These are phyloP conservation scores for Noctua pronuba DNA, from an alignment of 2,888 invertebrate genomes.

Conservation along the genomic window DNA sequence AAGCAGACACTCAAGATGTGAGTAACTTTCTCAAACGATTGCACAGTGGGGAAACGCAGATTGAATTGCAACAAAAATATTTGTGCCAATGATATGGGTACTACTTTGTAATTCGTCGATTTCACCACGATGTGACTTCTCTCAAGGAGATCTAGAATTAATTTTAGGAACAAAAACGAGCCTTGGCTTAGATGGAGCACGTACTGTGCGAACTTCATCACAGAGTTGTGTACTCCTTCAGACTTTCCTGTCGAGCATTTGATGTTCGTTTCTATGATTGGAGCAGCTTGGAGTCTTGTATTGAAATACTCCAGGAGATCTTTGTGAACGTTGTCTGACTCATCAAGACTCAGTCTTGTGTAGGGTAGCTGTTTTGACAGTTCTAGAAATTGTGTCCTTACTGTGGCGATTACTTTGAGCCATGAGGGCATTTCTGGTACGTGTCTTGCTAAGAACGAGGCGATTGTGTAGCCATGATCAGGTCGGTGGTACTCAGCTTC, in stretches of 20 bases:
- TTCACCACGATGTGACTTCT: slow-evolving; percentile 97
- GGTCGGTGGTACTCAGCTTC: slow-evolving; percentile 99
- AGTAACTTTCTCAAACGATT: slow-evolving; percentile 97
- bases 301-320: slow-evolving; percentile 97
- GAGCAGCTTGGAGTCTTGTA: slow-evolving; percentile 94
- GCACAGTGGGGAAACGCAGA: slow-evolving; percentile 96
- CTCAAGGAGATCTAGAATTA: slow-evolving; percentile 97
- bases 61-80: slow-evolving; percentile 98
- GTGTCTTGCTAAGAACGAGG: slow-evolving; percentile 96
- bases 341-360: slow-evolving; percentile 94
- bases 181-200: slow-evolving; percentile 95
- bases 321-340: slow-evolving; percentile 94
- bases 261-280: slow-evolving; percentile 96
- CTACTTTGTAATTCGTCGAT: slow-evolving; percentile 97
- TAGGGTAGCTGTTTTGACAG: slow-evolving; percentile 96
- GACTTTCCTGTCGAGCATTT: slow-evolving; percentile 92
- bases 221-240: slow-evolving; percentile 92
- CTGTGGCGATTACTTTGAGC: slow-evolving; percentile 97
- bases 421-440: slow-evolving; percentile 95
- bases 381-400: slow-evolving; percentile 95
- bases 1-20: slow-evolving; percentile 97
- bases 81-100: slow-evolving; percentile 96
- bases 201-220: slow-evolving; percentile 96
- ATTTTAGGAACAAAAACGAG: slow-evolving; percentile 97
- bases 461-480: slow-evolving; percentile 98